Percentiles rank a stretch among this genome's conserved stretches.
Conservation (phyloP, 2,888 invertebrate genomes). For the Agonopterix heracliana region DNA sequence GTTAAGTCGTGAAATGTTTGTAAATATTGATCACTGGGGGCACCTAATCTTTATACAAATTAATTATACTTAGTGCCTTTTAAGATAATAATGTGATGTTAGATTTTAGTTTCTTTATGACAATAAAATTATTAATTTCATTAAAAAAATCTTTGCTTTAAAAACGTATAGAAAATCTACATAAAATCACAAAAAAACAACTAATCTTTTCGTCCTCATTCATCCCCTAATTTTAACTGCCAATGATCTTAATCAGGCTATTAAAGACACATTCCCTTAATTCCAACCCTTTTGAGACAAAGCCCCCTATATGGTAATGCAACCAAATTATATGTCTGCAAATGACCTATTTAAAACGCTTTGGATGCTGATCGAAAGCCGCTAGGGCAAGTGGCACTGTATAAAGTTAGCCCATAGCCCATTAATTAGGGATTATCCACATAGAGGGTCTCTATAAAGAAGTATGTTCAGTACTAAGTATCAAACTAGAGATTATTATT, state of each 20-base stretch:
- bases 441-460: too few relatives aligned
- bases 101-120: conserved; percentile 33
- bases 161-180: too few relatives aligned
- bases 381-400: conserved; percentile 23
- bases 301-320: conserved; percentile 53
- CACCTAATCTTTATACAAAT: conserved; percentile 45
- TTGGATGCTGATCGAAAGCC: conserved; percentile 31
- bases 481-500: too few relatives aligned
- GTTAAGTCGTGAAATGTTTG: neutral
- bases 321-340: conserved; percentile 43
- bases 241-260: conserved; percentile 31
- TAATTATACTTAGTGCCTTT: conserved; percentile 52
- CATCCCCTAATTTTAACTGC: conserved; percentile 4
- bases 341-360: conserved; percentile 55
- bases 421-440: too few relatives aligned
- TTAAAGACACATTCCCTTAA: conserved; percentile 37
- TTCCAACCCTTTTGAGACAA: conserved; percentile 40
- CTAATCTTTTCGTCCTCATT: neutral
- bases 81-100: conserved; percentile 56
- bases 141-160: neutral
- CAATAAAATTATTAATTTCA: conserved; percentile 26
- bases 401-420: too few relatives aligned
- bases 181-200: too few relatives aligned
- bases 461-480: too few relatives aligned
- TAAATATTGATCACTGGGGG: conserved; percentile 25